Base-by-base conservation (phyloP, 2,888 invertebrate species). In the Isoperla grammatica region DNA sequence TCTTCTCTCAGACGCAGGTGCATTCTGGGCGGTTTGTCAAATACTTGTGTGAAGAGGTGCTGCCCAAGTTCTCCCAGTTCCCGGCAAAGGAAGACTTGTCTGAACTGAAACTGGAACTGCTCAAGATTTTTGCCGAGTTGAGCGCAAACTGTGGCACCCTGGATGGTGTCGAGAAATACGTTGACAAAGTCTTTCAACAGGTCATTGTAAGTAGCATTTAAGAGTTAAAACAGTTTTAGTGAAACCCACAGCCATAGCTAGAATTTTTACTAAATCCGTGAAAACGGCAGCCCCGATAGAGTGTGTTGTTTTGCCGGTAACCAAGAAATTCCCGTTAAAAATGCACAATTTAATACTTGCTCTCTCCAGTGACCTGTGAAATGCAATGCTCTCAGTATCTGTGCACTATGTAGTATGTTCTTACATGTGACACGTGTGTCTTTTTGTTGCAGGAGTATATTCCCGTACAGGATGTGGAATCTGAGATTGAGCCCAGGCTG, bases 41-140 rank as follows among this genome's bases (percentile, higher is more conserved):
- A 40, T 93, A 90, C 72, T 86, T 93, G 71, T 91, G 92, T 74
- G 85, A 88, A 61, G 83, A 93, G 79, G 85, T 95, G 35, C 74
- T 96, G 61, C 87, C 89, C 11, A 82, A 84, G 59, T n/a, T n/a
- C n/a, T n/a, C n/a, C n/a, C n/a, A n/a, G n/a, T n/a, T n/a, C n/a
- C n/a, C n/a, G n/a, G n/a, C n/a, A n/a, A n/a, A n/a, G n/a, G n/a
- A n/a, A n/a, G n/a, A n/a, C n/a, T 84, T 87, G 76, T 79, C 82
- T 71, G 83, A 85, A 60, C 80, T 91, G 68, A 85, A 90, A 70
- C 75, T 94, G 62, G 90, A 92, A 68, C 75, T 95, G 56, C 76
- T 96, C 20, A 91, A 92, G 74, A 82, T 91, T 64, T 84, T 95
- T 71, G 93, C 95, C 22, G 94, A 95, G 74, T 81, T 95, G 67